A percentile compares a stretch with the other conserved stretches of the same genome.
These are phyloP conservation scores for Agonum fuliginosum DNA, from an alignment of 2,888 invertebrate species.

Conservation along the genomic window DNA sequence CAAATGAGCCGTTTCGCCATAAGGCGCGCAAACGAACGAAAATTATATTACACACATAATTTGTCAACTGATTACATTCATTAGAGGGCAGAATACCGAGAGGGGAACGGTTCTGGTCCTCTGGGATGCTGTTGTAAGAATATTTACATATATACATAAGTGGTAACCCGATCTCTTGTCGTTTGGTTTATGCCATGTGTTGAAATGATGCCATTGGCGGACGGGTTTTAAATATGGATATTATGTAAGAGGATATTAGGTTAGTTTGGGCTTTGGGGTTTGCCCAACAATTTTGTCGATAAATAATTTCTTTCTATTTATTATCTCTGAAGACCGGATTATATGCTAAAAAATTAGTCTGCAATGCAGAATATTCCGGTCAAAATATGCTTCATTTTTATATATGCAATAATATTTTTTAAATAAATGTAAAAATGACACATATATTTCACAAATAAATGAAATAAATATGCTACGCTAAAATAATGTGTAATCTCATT, in stretches of 20 bases:
- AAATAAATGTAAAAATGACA: no score
- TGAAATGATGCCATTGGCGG: neutral
- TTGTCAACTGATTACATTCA: conserved; percentile 56
- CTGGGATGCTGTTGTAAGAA: conserved; percentile 26
- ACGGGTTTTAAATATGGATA: conserved; percentile 25
- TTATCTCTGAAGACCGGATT: no score
- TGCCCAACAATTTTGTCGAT: no score
- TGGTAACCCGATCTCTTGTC: conserved; percentile 45
- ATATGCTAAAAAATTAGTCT: no score
- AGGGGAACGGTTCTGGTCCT: conserved; percentile 11
- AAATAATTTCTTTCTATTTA: no score
- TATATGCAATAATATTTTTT: no score
- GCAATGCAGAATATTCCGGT: no score
- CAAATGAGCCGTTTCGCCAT: conserved; percentile 47
- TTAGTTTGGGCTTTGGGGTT: conserved; percentile 9
- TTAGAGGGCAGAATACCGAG: conserved; percentile 18
- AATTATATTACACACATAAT: conserved; percentile 54
- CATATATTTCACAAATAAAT: no score
- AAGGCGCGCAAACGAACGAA: conserved; percentile 34
- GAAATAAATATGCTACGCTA: no score
- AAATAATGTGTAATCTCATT: no score
- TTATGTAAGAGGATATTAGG: conserved; percentile 18
- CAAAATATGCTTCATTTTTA: no score
- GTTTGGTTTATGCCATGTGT: conserved; percentile 32
- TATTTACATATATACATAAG: conserved; percentile 49